Evolutionary conservation across 2,797 vertebrate genomes (phyloP), one percentile per base, ranked within the genome.

Genomic region (Halcyon badia): DNA sequence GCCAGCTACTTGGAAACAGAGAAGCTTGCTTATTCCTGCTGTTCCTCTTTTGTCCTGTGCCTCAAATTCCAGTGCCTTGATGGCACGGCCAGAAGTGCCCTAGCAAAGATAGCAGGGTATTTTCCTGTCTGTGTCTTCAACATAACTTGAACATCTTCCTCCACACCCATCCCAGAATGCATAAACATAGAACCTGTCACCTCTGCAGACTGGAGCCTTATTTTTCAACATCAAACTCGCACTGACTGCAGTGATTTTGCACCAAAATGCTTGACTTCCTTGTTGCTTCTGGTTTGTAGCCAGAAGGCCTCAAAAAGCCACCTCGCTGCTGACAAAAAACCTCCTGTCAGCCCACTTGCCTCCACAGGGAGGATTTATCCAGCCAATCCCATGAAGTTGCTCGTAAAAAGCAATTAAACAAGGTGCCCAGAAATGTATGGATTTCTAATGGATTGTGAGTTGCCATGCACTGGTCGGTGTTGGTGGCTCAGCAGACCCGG

Each of bases 271-370:
- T 30, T 1, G 4, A 14, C 18, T 44, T 35, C 19, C 30, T 90
- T 76, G 41, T 83, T 90, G 73, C 52, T 87, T 73, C 90, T 90
- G 78, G 58, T 80, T 30, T 65, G 48, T 42, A 92, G 75, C 83
- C 90, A 83, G 78, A 52, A 66, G 69, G 24, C 52, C 52, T 87
- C 57, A 54, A 66, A 89, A 83, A 76, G 52, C 62, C 69, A 75
- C 9, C 57, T 61, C 2, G 17, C 52, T 75, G 77, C 52, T 5
- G 9, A 87, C 72, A 87, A 51, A 75, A 87, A 60, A 14, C 22
- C 57, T 90, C 68, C 73, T 76, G 64, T 95, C 57, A 71, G 41
- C 69, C 44, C 6, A 0, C 35, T 60, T 48, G 58, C 20, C 82
- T 72, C 77, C 28, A 11, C 60, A 58, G 41, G n/a, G 13, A 46